Evolutionary conservation across 2,888 invertebrate species (phyloP).

Genomic region (Xylota segnis): DNA sequence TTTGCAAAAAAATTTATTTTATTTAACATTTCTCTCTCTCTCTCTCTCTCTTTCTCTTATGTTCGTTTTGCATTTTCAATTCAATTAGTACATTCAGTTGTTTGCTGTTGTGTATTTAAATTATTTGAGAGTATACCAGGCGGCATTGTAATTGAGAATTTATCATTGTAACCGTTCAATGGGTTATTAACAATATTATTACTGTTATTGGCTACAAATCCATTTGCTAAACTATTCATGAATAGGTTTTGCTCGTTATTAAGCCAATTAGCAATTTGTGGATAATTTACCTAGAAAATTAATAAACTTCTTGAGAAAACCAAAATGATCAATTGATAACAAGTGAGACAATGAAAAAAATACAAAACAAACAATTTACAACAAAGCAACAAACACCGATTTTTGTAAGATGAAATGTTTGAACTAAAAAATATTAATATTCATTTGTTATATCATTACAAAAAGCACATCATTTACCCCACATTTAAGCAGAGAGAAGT

Average conservation of each 20-base stretch:
- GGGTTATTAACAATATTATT: conserved; percentile 76
- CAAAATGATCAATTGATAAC: conserved; percentile 37
- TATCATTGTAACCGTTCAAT: conserved; percentile 77
- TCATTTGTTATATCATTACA: conserved; percentile 20
- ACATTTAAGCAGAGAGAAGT: conserved; percentile 53
- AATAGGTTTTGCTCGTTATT: conserved; percentile 80
- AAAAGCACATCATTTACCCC: conserved; percentile 53
- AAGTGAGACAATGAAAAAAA: conserved; percentile 31
- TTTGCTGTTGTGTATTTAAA: conserved; percentile 80
- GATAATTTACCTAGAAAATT: conserved; percentile 79
- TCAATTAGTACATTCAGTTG: conserved; percentile 81
- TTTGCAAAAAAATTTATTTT: conserved; percentile 23
- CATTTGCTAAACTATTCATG: conserved; percentile 81
- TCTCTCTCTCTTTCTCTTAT: conserved; percentile 67
- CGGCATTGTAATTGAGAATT: conserved; percentile 80
- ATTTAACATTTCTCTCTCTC: conserved; percentile 65
- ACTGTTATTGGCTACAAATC: conserved; percentile 79
- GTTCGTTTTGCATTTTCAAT: conserved; percentile 26
- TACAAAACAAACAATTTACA: conserved; percentile 54
- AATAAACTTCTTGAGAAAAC: conserved; percentile 45
- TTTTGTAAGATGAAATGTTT: conserved; percentile 28
- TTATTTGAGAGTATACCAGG: conserved; percentile 81
- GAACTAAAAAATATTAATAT: conserved; percentile 8
- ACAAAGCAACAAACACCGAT: conserved; percentile 71
- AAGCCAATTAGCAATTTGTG: conserved; percentile 80